Percentiles rank a stretch among this genome's conserved stretches.
These are phyloP conservation scores for Leptura quadrifasciata DNA, from an alignment of 2,888 invertebrate species.

Conservation along the genomic window DNA sequence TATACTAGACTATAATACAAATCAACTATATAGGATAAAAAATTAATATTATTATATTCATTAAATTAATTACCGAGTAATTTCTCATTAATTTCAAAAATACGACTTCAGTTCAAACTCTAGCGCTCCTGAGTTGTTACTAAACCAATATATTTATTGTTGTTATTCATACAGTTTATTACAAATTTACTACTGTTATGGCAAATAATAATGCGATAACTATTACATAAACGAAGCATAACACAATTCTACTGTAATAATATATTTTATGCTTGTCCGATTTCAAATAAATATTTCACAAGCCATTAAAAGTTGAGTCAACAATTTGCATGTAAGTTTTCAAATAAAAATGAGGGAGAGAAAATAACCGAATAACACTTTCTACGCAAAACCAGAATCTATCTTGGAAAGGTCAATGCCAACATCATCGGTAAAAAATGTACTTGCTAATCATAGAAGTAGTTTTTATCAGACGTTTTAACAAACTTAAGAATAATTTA, in stretches of 20 bases:
- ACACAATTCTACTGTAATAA: not conserved
- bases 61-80: too few species aligned
- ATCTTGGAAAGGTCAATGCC: not conserved
- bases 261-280: slow-evolving; percentile 4
- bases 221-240: slow-evolving; percentile 3
- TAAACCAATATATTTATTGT: not conserved
- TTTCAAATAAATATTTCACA: not conserved
- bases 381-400: not conserved
- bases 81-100: not conserved
- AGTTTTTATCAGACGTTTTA: not conserved
- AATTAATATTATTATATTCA: too few species aligned
- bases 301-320: not conserved
- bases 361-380: too few species aligned
- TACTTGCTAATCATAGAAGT: not conserved
- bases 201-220: not conserved
- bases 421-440: not conserved
- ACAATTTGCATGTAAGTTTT: not conserved
- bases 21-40: too few species aligned
- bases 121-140: not conserved
- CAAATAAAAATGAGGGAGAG: not conserved
- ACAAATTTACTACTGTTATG: not conserved
- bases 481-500: not conserved
- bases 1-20: too few species aligned
- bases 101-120: not conserved
- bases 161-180: not conserved